phyloP scores from a whole-genome alignment of 2,888 invertebrate genomes.

The Cylindroiulus punctatus region DNA sequence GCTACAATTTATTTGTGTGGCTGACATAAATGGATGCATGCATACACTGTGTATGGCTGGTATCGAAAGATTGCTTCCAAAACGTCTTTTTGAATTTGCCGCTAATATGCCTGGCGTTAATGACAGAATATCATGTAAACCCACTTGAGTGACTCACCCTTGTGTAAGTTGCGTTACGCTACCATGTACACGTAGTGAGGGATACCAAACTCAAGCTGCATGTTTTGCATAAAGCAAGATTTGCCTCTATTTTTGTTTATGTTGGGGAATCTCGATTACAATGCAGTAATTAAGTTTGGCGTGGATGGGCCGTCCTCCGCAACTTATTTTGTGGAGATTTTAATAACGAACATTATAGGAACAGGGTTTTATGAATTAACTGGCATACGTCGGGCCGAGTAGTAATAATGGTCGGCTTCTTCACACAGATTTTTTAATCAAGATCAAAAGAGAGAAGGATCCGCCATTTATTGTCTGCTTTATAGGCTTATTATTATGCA shows the following conservation, averaged over 20 bases:
- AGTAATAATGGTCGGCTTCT: slow-evolving; percentile 44
- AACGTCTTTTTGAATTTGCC: too few species aligned
- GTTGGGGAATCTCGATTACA: neutral
- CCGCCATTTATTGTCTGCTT: slow-evolving; percentile 33
- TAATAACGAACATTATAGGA: slow-evolving; percentile 8
- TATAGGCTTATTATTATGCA: slow-evolving; percentile 40
- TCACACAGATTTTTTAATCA: slow-evolving; percentile 42
- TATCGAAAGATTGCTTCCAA: too few species aligned
- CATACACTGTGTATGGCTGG: too few species aligned
- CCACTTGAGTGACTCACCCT: too few species aligned
- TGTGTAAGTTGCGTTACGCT: too few species aligned
- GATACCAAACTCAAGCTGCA: too few species aligned
- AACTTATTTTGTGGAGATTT: neutral
- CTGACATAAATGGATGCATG: too few species aligned
- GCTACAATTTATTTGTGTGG: too few species aligned
- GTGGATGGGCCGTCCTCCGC: neutral
- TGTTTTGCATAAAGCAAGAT: too few species aligned
- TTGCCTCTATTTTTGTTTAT: neutral
- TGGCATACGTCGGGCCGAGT: neutral
- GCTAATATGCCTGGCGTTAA: too few species aligned
- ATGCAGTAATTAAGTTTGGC: neutral
- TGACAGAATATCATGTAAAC: too few species aligned
- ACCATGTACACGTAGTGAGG: too few species aligned
- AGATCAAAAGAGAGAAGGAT: slow-evolving; percentile 22
- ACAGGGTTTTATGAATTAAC: neutral